Evolutionary conservation across 1,140 invertebrate species (phyloP).

Genomic region (Ceratoteleas bidentatus): DNA sequence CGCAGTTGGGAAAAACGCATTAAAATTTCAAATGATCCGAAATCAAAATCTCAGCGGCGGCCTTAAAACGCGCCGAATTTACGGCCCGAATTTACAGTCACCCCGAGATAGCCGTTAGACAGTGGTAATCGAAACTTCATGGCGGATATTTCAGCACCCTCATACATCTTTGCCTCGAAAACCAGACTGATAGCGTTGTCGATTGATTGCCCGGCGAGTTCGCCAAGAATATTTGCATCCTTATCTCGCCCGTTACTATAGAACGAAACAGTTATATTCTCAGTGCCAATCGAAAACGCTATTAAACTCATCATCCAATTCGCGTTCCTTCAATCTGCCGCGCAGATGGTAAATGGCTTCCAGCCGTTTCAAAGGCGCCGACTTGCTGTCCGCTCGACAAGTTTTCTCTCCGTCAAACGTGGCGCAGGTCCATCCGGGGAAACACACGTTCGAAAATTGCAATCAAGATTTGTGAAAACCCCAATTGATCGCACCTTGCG

Average conservation of each 20-base stretch:
- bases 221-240: slow-evolving; percentile 1
- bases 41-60: background rate
- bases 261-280: slow-evolving; percentile 2
- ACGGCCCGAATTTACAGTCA: background rate
- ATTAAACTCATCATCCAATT: slow-evolving; percentile 10
- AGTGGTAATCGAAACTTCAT: slow-evolving; percentile 1
- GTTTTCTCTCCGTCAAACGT: no score
- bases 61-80: background rate
- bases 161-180: background rate
- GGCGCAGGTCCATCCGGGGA: no score
- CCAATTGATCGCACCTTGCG: no score
- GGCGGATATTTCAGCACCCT: background rate
- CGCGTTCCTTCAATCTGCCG: slow-evolving; percentile 5
- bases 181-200: background rate
- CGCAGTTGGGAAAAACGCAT: background rate
- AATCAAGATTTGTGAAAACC: no score
- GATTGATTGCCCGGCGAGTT: slow-evolving; percentile 1
- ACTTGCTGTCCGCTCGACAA: background rate
- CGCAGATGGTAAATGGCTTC: slow-evolving; percentile 4
- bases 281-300: slow-evolving; percentile 7
- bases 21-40: background rate
- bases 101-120: background rate
- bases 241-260: background rate
- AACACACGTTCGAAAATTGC: no score
- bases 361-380: background rate